A percentile compares a stretch with the other conserved stretches of the same genome.
These are phyloP conservation scores for Nymphicus hollandicus DNA, from an alignment of 2,113 vertebrate species.

Conservation along the genomic window DNA sequence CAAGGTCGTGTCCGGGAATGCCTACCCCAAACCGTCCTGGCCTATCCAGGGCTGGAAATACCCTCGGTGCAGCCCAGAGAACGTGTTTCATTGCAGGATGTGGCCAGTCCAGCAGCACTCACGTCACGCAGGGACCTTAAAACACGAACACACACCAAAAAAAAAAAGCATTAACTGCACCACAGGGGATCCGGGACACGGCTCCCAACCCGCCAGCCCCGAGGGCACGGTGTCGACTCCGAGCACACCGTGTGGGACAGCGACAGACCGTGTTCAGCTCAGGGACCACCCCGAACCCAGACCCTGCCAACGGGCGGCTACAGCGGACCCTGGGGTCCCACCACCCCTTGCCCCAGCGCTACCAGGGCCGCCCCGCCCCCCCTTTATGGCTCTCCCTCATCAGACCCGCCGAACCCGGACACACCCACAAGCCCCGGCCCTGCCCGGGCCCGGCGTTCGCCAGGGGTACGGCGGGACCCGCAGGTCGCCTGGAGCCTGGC, in stretches of 20 bases:
- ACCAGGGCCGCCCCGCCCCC: no score
- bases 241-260: background rate
- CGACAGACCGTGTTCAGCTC: background rate
- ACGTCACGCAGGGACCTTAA: background rate
- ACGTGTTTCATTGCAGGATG: background rate
- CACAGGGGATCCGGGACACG: background rate
- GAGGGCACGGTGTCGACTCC: background rate
- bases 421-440: no score
- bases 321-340: background rate
- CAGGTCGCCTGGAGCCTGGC: no score
- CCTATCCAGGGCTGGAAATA: background rate
- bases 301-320: background rate
- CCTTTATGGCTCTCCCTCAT: background rate
- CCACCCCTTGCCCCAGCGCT: background rate
- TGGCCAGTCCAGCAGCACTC: background rate
- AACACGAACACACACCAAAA: background rate
- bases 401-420: background rate
- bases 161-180: background rate
- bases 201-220: background rate
- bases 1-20: background rate
- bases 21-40: background rate
- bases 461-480: background rate
- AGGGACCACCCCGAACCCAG: background rate
- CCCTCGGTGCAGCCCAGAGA: background rate
- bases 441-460: no score